These are phyloP conservation scores for Lasioglossum lativentre DNA, from an alignment of 2,888 invertebrate genomes.

Conservation along the genomic window DNA sequence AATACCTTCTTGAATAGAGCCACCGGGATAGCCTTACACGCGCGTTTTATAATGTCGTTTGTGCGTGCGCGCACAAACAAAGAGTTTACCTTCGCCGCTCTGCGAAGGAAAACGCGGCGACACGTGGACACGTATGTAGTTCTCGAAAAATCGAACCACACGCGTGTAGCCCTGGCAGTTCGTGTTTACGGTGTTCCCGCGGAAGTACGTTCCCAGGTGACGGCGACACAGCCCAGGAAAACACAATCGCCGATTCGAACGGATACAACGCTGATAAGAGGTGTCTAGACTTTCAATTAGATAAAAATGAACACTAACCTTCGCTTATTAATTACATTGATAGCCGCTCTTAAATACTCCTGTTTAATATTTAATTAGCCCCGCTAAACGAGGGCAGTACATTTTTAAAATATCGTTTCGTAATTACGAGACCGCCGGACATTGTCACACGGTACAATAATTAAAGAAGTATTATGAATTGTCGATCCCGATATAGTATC, in stretches of 20 bases:
- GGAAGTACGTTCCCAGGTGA: not conserved
- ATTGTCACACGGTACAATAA: not conserved
- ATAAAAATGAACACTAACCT: not conserved
- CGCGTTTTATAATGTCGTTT: constrained; percentile 71
- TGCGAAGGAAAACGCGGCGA: constrained; percentile 51
- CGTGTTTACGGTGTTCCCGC: not conserved
- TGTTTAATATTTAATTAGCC: not conserved
- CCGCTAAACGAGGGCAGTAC: not conserved
- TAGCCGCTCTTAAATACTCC: not conserved
- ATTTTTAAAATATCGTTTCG: not conserved
- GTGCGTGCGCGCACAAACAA: constrained; percentile 64
- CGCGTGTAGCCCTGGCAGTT: not conserved
- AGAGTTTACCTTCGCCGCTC: constrained; percentile 68
- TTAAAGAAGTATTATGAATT: not conserved
- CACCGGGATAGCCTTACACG: constrained; percentile 72
- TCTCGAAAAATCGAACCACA: constrained; percentile 9
- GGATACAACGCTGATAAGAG: not conserved
- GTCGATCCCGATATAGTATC: not conserved
- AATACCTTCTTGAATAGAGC: constrained; percentile 75
- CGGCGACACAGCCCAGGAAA: not conserved
- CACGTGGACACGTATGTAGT: constrained; percentile 30
- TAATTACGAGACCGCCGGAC: not conserved
- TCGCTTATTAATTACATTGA: not conserved
- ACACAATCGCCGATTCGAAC: not conserved
- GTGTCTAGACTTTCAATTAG: constrained; percentile 6